Evolutionary conservation across 2,113 vertebrate genomes (phyloP).

Genomic region (Cryptomyrus ogoouensis): DNA sequence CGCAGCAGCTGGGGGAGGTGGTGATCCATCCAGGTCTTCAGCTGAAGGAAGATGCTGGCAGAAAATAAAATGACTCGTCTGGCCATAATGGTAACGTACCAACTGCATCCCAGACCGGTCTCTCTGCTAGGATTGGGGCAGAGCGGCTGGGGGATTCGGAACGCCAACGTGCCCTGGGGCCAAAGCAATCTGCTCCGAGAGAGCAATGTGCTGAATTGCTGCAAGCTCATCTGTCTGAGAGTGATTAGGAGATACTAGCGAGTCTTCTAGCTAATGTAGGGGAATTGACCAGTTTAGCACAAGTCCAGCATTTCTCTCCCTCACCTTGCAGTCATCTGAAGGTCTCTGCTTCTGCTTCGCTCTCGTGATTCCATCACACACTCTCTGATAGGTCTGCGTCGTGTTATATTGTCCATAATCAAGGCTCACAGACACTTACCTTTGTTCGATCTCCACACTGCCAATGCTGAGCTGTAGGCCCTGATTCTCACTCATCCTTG

Average conservation of each 20-base stretch:
- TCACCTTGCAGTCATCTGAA: background rate
- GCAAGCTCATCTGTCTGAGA: background rate
- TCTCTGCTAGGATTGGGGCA: background rate
- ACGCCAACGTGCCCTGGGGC: background rate
- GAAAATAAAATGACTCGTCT: background rate
- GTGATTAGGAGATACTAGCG: background rate
- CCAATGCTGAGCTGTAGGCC: background rate
- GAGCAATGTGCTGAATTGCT: slow-evolving; percentile 1
- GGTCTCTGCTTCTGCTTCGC: background rate
- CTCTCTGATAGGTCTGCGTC: background rate
- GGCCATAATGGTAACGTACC: background rate
- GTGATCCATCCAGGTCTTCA: background rate
- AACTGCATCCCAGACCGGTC: background rate
- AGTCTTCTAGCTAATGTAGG: background rate
- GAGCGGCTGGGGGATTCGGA: background rate
- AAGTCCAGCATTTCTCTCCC: background rate
- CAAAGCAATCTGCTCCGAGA: background rate
- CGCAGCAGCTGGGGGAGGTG: background rate
- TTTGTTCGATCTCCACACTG: background rate
- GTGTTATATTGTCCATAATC: background rate
- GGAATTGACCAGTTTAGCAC: background rate
- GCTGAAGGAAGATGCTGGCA: background rate
- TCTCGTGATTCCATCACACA: background rate
- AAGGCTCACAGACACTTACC: background rate
- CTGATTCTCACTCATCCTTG: background rate